Conservation (phyloP, 1,140 invertebrate genomes). For the Brachionus rotundiformis region DNA sequence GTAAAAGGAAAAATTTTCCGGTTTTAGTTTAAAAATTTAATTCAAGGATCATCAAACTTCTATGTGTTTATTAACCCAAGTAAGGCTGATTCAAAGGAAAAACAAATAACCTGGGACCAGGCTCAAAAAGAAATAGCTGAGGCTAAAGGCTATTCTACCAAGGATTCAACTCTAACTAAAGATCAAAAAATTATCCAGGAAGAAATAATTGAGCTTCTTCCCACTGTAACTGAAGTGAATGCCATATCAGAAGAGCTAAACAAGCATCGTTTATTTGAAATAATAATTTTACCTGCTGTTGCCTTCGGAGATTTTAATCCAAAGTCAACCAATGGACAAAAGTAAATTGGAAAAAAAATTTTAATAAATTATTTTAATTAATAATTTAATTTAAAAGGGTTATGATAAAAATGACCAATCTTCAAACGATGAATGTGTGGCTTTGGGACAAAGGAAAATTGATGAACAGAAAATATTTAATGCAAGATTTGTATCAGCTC, state of each 20-base stretch:
- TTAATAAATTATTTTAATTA: neutral
- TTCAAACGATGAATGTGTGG: conserved; percentile 63
- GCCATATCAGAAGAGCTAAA: conserved; percentile 64
- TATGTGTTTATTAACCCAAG: conserved; percentile 62
- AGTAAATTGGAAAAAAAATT: conserved; percentile 1
- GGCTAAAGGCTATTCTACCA: conserved; percentile 63
- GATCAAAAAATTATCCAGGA: conserved; percentile 64
- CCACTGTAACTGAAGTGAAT: conserved; percentile 64
- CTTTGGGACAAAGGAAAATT: conserved; percentile 64
- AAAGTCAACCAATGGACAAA: neutral
- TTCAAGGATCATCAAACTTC: conserved; percentile 60
- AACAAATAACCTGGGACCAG: conserved; percentile 62
- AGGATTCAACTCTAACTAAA: conserved; percentile 56
- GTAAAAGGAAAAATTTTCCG: too few relatives aligned
- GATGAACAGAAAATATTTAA: conserved; percentile 63
- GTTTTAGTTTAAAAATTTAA: too few relatives aligned
- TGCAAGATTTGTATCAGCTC: conserved; percentile 64
- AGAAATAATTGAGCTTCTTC: conserved; percentile 63
- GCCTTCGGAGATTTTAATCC: conserved; percentile 56
- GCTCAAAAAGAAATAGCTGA: conserved; percentile 65
- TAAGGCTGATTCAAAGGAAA: conserved; percentile 56
- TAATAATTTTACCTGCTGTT: conserved; percentile 61
- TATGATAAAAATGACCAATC: conserved; percentile 65
- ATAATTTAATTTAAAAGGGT: conserved; percentile 57
- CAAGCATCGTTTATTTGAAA: conserved; percentile 64